Evolutionary conservation across 2,113 vertebrate genomes (phyloP), one percentile per base, ranked within the genome.

Genomic region (Setophaga coronata): DNA sequence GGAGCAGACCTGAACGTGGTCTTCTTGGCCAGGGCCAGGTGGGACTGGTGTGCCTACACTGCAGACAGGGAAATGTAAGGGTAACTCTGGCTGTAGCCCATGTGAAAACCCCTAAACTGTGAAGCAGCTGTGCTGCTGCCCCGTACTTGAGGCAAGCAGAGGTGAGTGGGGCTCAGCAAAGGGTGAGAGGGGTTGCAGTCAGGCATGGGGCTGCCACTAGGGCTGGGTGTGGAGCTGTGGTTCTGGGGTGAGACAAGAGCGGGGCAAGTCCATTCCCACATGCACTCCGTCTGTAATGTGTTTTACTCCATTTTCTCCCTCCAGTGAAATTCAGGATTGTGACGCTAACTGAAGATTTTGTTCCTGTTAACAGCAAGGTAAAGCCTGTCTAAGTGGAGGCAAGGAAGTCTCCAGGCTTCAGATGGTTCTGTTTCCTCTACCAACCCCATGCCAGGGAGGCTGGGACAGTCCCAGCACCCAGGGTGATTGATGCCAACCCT

Each of bases 261-360:
- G 2, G 43, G 28, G 18, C 23, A 51, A 31, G 10, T 25, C 57
- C 0, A 0, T 57, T 82, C 50, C 12, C 8, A 2, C 4, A 15
- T 0, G 0, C 11, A 2, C 13, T 67, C 36, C 1, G 0, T 56
- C 26, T 61, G 1, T 33, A 58, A 62, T 2, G 10, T 62, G 29
- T 28, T 86, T 21, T 74, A 58, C 29, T 54, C 24, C 19, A 9
- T 73, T 71, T 81, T 60, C 15, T 74, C 25, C 23, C n/a, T 36
- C 64, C 96, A 97, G 96, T 96, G 90, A 96, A 92, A 48, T 97
- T 97, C 73, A 73, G 95, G 51, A 89, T 97, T 0, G 96, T 96
- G 79, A 96, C 95, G 0, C 5, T 97, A 90, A 95, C 93, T 0
- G 92, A 94, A 77, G 85, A 83, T 23, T 97, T 96, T 64, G 28